Evolutionary conservation across 2,888 invertebrate genomes (phyloP), one percentile per base, ranked within the genome.

Genomic region (Chymomyza fuscimana): DNA sequence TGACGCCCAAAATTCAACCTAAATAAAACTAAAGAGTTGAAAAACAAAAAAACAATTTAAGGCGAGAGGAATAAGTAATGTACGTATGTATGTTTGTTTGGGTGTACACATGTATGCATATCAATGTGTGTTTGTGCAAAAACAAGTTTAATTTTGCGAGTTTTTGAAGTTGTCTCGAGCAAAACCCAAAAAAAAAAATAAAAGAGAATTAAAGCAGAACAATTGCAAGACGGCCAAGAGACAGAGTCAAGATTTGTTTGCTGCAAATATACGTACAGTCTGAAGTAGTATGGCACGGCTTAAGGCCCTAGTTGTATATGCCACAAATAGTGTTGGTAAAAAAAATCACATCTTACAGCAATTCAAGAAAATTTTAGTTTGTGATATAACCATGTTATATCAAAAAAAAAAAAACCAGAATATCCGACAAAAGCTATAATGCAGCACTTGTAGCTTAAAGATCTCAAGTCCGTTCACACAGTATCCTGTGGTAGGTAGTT

Each of bases 71-170:
- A 78, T 81, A 81, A 81, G 81, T 76, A 79, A 81, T 72, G 70
- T 79, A 74, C 25, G 67, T 73, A 67, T 63, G 16, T 5, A 36
- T 58, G 50, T 32, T 9, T 58, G 50, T 32, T 9, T 67, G 51
- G 32, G n/a, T 54, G 60, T 52, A 51, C 61, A 50, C 63, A 61
- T 67, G 46, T 52, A 22, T 65, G 52, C 46, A n/a, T 67, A 46
- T 69, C 46, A 62, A 40, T 64, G 51, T 63, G 46, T 74, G 70
- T 70, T 65, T 76, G 67, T 78, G 72, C 62, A 67, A 62, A 86
- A 83, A 82, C 85, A 78, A 77, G 83, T 84, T 84, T 86, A 70
- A 76, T 79, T 86, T 82, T 86, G 77, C 52, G 19, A 9, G 15
- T 19, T 54, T 16, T 54, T 54, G 52, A 16, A 54, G 54, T 54